These are phyloP conservation scores for Spea hammondii DNA, from an alignment of 2,797 vertebrate species.

Conservation along the genomic window DNA sequence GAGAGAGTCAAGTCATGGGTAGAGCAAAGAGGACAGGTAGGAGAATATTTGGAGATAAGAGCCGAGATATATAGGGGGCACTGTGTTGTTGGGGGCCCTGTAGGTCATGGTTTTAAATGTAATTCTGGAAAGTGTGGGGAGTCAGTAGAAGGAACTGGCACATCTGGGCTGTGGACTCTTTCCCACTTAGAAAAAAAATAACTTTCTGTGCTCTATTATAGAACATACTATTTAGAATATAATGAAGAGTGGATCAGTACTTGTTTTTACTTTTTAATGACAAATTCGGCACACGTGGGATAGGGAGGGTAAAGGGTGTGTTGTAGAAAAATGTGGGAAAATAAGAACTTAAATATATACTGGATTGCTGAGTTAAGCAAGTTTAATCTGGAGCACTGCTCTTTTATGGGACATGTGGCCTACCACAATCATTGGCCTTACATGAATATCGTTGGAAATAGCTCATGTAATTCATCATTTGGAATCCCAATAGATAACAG, in stretches of 20 bases:
- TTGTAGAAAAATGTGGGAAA: background rate
- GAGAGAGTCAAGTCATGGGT: no score
- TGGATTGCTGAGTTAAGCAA: constrained; percentile 7
- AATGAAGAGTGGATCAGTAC: constrained; percentile 11
- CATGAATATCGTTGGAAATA: background rate
- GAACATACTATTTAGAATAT: background rate
- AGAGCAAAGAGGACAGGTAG: no score
- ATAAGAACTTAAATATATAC: constrained; percentile 7
- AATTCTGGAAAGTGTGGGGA: no score
- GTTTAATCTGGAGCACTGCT: background rate
- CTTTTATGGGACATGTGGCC: constrained; percentile 12
- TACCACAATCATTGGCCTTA: background rate
- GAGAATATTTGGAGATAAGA: no score
- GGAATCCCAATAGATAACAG: no score
- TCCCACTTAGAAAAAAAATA: no score
- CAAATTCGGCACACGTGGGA: background rate
- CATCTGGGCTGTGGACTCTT: no score
- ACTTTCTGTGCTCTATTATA: background rate
- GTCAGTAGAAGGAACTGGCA: no score
- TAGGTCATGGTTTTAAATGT: no score
- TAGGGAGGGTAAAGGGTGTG: background rate
- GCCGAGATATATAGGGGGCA: no score
- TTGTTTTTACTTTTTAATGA: background rate
- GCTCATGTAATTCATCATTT: no score
- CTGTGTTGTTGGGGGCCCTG: no score